Evolutionary conservation across 2,113 vertebrate species (phyloP).

Genomic region (Heteronetta atricapilla): DNA sequence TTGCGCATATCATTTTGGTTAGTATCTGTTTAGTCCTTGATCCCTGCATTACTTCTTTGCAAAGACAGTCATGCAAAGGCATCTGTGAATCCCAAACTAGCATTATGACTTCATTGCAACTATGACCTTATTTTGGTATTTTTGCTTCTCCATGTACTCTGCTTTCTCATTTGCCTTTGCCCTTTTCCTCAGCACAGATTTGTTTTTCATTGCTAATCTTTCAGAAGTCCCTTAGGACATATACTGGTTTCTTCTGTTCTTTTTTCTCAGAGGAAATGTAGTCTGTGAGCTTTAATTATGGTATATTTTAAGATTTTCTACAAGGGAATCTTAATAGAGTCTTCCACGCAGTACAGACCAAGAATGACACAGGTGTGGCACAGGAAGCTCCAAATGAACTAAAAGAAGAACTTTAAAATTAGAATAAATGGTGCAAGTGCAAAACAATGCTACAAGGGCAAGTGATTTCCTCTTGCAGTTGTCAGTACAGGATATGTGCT

Average conservation of each 20-base stretch:
- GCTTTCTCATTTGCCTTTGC: background rate
- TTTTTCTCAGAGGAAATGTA: background rate
- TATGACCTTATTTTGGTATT: slow-evolving; percentile 43
- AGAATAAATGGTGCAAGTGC: slow-evolving; percentile 11
- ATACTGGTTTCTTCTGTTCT: background rate
- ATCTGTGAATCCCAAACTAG: slow-evolving; percentile 12
- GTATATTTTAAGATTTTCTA: slow-evolving; percentile 26
- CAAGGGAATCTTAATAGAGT: background rate
- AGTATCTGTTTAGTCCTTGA: background rate
- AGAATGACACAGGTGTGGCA: slow-evolving; percentile 20
- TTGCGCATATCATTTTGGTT: background rate
- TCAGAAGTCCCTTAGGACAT: background rate
- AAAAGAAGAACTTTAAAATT: slow-evolving; percentile 58
- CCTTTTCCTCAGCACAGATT: slow-evolving; percentile 22
- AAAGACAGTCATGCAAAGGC: slow-evolving; percentile 1
- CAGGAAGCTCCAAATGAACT: slow-evolving; percentile 48
- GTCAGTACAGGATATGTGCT: slow-evolving; percentile 6
- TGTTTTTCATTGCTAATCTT: slow-evolving; percentile 5
- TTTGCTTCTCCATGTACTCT: background rate
- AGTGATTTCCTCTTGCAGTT: slow-evolving; percentile 32
- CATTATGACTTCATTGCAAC: slow-evolving; percentile 50
- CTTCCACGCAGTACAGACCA: background rate
- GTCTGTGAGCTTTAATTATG: slow-evolving; percentile 30
- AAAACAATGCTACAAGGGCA: slow-evolving; percentile 26
- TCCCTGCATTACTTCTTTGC: background rate